These are phyloP conservation scores for Thermophis baileyi DNA, from an alignment of 2,113 vertebrate genomes.

Conservation along the genomic window DNA sequence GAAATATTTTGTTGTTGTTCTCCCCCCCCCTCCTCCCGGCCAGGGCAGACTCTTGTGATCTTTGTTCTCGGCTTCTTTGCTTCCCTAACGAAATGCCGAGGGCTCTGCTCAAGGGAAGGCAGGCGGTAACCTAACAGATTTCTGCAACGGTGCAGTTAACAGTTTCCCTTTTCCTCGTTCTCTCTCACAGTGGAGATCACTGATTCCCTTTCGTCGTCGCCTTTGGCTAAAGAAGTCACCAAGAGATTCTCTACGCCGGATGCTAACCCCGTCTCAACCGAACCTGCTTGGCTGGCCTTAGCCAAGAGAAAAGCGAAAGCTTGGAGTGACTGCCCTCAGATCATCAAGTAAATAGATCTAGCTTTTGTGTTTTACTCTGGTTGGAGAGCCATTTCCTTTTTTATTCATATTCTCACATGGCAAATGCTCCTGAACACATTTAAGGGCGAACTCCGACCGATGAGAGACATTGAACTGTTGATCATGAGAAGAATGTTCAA, in stretches of 20 bases:
- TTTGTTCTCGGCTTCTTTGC: neutral
- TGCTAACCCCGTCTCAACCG: conserved; percentile 85
- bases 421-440: conserved; percentile 40
- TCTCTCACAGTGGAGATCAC: conserved; percentile 86
- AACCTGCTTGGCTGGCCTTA: conserved; percentile 95
- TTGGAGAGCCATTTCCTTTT: conserved; percentile 56
- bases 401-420: conserved; percentile 63
- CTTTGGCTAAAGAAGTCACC: conserved; percentile 85
- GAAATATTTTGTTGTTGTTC: neutral
- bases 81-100: neutral
- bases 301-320: conserved; percentile 99
- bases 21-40: neutral
- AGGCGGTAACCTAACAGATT: neutral
- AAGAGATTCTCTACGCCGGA: conserved; percentile 93
- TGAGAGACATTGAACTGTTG: conserved; percentile 48
- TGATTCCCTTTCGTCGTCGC: conserved; percentile 79
- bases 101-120: neutral
- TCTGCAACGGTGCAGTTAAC: neutral
- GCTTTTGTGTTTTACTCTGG: neutral
- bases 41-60: neutral
- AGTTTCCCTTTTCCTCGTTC: neutral
- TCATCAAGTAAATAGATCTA: conserved; percentile 88
- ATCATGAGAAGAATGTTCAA: conserved; percentile 18
- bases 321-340: conserved; percentile 99
- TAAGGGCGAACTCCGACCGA: conserved; percentile 62